Evolutionary conservation across 35 echinoderm and acorn worm species (phyloP).

Genomic region (Heliocidaris tuberculata): DNA sequence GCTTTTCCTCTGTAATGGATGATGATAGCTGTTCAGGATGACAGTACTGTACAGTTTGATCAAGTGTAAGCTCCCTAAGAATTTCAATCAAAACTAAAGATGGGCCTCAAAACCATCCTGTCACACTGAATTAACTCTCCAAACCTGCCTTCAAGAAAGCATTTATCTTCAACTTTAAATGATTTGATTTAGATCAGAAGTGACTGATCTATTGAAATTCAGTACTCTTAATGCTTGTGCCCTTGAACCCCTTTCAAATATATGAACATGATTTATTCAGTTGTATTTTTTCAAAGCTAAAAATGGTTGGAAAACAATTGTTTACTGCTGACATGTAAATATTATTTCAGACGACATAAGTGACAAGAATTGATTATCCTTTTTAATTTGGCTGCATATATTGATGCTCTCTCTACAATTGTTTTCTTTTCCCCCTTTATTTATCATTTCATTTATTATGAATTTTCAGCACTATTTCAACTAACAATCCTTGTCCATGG

Average conservation of each 20-base stretch:
- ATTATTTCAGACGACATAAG: too few relatives aligned
- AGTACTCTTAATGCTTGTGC: neutral
- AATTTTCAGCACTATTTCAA: too few relatives aligned
- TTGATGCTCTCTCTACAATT: too few relatives aligned
- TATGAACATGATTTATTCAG: neutral
- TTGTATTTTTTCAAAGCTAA: neutral
- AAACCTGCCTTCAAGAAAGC: neutral
- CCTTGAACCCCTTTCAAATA: neutral
- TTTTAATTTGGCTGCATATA: too few relatives aligned
- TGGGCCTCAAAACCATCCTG: neutral
- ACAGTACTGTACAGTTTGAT: neutral
- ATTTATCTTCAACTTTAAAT: neutral
- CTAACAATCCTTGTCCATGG: too few relatives aligned
- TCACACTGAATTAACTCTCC: neutral
- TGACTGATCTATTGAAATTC: neutral
- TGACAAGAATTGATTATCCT: too few relatives aligned
- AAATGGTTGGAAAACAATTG: too few relatives aligned
- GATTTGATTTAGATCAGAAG: neutral
- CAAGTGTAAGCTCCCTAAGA: neutral
- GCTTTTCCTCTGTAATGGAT: neutral
- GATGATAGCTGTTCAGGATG: neutral
- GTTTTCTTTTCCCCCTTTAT: too few relatives aligned
- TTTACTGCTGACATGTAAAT: too few relatives aligned
- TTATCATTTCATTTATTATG: too few relatives aligned
- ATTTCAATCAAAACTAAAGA: neutral